Evolutionary conservation across 2,888 invertebrate species (phyloP).

Genomic region (Archaeoteleia sp.): DNA sequence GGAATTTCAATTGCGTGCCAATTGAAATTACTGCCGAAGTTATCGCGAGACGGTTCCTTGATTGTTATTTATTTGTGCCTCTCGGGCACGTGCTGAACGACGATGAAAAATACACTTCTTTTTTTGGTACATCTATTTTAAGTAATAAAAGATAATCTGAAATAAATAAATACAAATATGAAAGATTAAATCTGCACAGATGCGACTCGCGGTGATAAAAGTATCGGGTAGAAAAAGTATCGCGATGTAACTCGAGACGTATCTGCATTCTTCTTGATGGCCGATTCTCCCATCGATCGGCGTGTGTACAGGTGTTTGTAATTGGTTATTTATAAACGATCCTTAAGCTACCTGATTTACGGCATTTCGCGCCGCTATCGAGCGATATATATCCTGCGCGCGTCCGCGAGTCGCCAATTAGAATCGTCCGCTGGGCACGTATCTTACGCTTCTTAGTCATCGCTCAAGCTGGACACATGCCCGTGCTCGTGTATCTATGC

Average conservation of each 20-base stretch:
- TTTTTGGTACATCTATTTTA: too few relatives aligned
- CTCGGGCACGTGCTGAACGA: conserved; percentile 2
- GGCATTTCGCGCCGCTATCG: conserved; percentile 26
- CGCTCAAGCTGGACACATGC: conserved; percentile 23
- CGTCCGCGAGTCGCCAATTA: conserved; percentile 46
- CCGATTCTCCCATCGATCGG: conserved; percentile 29
- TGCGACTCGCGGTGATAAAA: too few relatives aligned
- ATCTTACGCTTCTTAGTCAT: conserved; percentile 35
- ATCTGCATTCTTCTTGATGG: conserved; percentile 31
- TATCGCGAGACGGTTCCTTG: conserved; percentile 21
- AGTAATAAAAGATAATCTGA: too few relatives aligned
- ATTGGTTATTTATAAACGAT: conserved; percentile 71
- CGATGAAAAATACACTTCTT: too few relatives aligned
- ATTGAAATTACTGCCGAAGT: background rate
- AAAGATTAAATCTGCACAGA: too few relatives aligned
- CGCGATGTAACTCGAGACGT: too few relatives aligned
- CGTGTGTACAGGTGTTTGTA: conserved; percentile 71
- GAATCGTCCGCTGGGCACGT: conserved; percentile 40
- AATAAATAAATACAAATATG: too few relatives aligned
- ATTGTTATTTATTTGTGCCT: conserved; percentile 22
- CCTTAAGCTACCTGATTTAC: conserved; percentile 50
- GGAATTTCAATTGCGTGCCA: conserved; percentile 9
- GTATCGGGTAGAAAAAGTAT: too few relatives aligned
- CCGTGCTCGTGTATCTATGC: conserved; percentile 38
- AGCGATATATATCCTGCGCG: conserved; percentile 1